Percentiles rank a stretch among this genome's conserved stretches.
These are phyloP conservation scores for Pristiophorus japonicus DNA, from an alignment of 2,113 vertebrate genomes.

Conservation along the genomic window DNA sequence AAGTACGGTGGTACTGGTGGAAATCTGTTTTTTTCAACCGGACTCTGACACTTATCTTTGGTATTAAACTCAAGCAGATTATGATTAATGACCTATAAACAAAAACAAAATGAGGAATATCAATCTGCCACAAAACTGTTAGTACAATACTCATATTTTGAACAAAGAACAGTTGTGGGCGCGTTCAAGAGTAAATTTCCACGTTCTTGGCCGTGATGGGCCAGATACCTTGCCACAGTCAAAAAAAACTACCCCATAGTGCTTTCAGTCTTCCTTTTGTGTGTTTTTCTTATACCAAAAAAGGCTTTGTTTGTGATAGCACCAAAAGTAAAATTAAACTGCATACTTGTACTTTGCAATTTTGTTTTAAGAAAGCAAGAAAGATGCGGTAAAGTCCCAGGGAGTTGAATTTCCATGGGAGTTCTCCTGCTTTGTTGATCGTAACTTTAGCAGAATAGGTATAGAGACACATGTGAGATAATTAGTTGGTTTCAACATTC, in stretches of 20 bases:
- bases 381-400: not conserved
- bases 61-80: constrained; percentile 28
- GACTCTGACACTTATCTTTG: constrained; percentile 37
- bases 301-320: not conserved
- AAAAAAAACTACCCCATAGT: not conserved
- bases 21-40: constrained; percentile 40
- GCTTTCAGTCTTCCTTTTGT: not conserved
- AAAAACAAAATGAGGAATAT: not conserved
- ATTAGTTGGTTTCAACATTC: not conserved
- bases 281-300: not conserved
- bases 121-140: not conserved
- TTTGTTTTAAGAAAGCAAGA: not conserved
- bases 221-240: not conserved
- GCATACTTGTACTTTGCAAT: not conserved
- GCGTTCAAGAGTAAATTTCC: not conserved
- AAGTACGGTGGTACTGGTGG: constrained; percentile 42
- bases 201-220: no score
- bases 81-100: constrained; percentile 41
- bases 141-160: not conserved
- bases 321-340: not conserved
- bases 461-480: not conserved
- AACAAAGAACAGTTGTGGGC: not conserved
- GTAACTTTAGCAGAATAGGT: not conserved
- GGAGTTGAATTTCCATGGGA: no score
- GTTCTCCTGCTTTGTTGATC: not conserved